Evolutionary conservation across 2,113 vertebrate species (phyloP).

Genomic region (Cynopterus brachyotis): DNA sequence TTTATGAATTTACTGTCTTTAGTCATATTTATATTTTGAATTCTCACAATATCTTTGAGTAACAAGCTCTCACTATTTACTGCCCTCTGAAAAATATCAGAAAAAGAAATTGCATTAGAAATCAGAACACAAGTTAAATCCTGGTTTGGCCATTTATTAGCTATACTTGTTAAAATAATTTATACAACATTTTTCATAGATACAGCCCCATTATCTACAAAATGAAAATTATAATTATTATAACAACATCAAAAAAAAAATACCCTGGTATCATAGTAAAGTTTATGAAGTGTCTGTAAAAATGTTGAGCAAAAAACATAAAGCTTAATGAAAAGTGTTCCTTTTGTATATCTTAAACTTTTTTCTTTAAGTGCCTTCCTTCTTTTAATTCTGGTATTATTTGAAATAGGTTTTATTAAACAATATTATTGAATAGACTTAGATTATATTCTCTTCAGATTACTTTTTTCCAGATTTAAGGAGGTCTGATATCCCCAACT

Average conservation of each 20-base stretch:
- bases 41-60: not conserved
- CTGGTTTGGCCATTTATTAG: not conserved
- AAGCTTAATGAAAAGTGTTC: not conserved
- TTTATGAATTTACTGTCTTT: not conserved
- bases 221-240: not conserved
- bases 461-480: not conserved
- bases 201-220: not conserved
- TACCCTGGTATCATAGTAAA: not conserved
- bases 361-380: not conserved
- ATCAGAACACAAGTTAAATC: not conserved
- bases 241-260: not conserved
- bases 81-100: not conserved
- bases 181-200: not conserved
- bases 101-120: not conserved
- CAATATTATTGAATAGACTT: not conserved
- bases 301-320: not conserved
- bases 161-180: not conserved
- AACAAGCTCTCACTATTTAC: not conserved
- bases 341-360: not conserved
- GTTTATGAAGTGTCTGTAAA: not conserved
- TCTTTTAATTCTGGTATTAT: not conserved
- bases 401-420: not conserved
- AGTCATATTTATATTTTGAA: not conserved
- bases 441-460: not conserved
- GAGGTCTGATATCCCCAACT: not conserved